Conservation (phyloP, 2,797 vertebrate species). For the Silurus lanzhouensis region DNA sequence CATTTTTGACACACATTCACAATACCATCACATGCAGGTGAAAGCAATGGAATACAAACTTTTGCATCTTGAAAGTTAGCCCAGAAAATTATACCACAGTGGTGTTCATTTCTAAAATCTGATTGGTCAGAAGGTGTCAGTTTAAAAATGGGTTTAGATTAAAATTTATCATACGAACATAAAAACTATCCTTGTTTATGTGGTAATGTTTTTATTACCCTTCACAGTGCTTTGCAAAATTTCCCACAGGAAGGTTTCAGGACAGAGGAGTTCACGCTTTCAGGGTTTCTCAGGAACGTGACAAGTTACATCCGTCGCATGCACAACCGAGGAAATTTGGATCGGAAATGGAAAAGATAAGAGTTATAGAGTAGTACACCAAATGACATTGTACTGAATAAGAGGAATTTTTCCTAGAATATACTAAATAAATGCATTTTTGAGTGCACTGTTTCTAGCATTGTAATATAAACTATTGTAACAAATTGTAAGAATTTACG, state of each 20-base stretch:
- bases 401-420: no score
- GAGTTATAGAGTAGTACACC: no score
- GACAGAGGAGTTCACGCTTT: background rate
- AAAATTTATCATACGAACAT: no score
- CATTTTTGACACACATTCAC: no score
- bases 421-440: no score
- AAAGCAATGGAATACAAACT: background rate
- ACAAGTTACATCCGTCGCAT: background rate
- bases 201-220: background rate
- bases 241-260: background rate
- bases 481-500: background rate
- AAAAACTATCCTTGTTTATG: no score
- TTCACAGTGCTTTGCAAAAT: background rate
- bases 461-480: no score
- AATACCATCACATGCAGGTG: background rate
- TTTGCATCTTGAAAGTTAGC: background rate
- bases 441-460: no score
- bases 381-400: no score
- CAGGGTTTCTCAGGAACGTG: background rate
- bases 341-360: no score
- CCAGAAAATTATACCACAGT: background rate
- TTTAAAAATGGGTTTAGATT: no score
- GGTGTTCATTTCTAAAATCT: background rate
- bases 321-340: no score
- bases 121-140: background rate